Base-by-base conservation (phyloP, 2,888 invertebrate species). In the Aquatica leii region DNA sequence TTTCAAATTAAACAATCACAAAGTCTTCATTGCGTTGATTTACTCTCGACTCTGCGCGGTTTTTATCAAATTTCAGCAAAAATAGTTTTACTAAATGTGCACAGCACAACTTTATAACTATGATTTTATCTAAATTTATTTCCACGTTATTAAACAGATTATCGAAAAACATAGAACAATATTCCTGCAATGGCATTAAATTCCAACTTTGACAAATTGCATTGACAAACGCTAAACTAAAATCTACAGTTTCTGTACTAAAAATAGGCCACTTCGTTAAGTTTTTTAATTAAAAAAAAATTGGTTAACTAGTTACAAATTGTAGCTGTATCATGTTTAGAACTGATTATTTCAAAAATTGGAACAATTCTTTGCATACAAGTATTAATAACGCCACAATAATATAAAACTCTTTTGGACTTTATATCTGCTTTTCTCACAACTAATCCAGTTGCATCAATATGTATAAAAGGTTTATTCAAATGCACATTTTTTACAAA, bases 41-140 rank as follows among this genome's bases (percentile, higher is more conserved):
- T n/a, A n/a, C n/a, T n/a, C n/a, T n/a, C n/a, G n/a, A n/a, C n/a
- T n/a, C n/a, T n/a, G n/a, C n/a, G n/a, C n/a, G n/a, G n/a, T n/a
- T n/a, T n/a, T n/a, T n/a, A n/a, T n/a, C n/a, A n/a, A n/a, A n/a
- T n/a, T n/a, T n/a, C n/a, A n/a, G n/a, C n/a, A n/a, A n/a, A 14
- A 50, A 15, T 31, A 50, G 2, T 31, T 21, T 31, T 12, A 58
- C 9, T 50, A 35, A 50, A 15, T 20, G 20, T 35, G 34, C 46
- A 41, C 14, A 41, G 11, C 37, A 41, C 14, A 41, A 41, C 14
- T 41, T 41, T 12, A 41, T 11, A 3, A 41, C 41, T 11, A n/a
- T n/a, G n/a, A n/a, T n/a, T n/a, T n/a, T n/a, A n/a, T n/a, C n/a
- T n/a, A 11, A 2, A 37, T 9, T 37, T 2, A 41, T 41, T 41